Percentiles rank a stretch among this genome's conserved stretches.
phyloP scores from a whole-genome alignment of 2,797 vertebrate genomes.

The Chiroxiphia lanceolata region DNA sequence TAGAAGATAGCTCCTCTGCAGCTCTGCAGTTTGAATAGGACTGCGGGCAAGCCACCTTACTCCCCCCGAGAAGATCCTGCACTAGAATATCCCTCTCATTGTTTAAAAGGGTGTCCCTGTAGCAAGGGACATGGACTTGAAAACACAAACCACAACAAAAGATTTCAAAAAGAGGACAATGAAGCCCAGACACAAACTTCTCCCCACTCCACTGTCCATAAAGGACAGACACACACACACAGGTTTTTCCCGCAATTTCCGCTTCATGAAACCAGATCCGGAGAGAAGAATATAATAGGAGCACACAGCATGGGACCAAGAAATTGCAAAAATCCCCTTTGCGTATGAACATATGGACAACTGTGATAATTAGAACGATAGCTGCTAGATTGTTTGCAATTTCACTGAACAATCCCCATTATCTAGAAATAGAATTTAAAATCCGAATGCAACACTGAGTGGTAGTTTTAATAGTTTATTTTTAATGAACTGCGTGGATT shows the following conservation, averaged over 20 bases:
- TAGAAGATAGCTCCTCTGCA: neutral
- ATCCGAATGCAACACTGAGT: conserved; percentile 26
- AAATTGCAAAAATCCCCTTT: conserved; percentile 59
- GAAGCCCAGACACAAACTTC: conserved; percentile 3
- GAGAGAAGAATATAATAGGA: conserved; percentile 28
- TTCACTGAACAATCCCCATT: conserved; percentile 69
- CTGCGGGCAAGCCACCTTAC: neutral
- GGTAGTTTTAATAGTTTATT: conserved; percentile 59
- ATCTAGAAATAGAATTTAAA: conserved; percentile 65
- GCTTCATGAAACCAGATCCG: conserved; percentile 6
- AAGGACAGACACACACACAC: neutral
- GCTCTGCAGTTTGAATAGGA: neutral
- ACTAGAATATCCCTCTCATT: neutral
- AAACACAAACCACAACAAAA: conserved; percentile 17
- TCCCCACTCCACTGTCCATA: neutral
- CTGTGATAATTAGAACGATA: conserved; percentile 73
- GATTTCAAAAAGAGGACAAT: neutral
- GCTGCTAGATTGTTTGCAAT: conserved; percentile 67
- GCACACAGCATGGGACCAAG: conserved; percentile 59
- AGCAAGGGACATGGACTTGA: neutral
- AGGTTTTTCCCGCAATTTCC: conserved; percentile 30
- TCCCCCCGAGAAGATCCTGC: neutral
- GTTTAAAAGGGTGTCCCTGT: neutral
- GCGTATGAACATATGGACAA: conserved; percentile 73
- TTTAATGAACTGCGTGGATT: conserved; percentile 52